Conservation (phyloP, 2,888 invertebrate species). For the Sarcophaga subvicina region DNA sequence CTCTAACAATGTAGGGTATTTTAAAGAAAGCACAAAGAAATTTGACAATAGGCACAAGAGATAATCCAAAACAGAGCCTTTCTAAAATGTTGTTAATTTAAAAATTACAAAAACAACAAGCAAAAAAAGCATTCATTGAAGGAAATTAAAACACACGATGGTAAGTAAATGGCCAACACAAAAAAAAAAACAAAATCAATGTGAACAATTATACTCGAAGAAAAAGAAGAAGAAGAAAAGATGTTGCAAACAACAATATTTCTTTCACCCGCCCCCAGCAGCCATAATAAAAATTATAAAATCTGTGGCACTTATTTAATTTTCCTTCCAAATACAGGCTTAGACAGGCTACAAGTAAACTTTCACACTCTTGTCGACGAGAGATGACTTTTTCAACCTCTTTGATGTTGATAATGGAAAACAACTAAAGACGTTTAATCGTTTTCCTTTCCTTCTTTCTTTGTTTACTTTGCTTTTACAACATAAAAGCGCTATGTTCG, state of each 20-base stretch:
- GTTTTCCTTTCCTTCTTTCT: slow-evolving; percentile 6
- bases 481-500: slow-evolving; percentile 21
- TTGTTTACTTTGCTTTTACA: not conserved
- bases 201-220: slow-evolving; percentile 18
- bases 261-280: too few species aligned
- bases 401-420: slow-evolving; percentile 53
- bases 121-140: slow-evolving; percentile 12
- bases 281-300: not conserved
- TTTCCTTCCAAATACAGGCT: not conserved
- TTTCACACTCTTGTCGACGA: slow-evolving; percentile 39
- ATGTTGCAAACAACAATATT: not conserved
- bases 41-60: not conserved
- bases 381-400: slow-evolving; percentile 36
- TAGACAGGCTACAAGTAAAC: slow-evolving; percentile 19
- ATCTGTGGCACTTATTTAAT: not conserved
- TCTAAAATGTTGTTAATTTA: slow-evolving; percentile 41
- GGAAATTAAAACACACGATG: slow-evolving; percentile 48
- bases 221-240: not conserved
- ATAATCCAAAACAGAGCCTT: slow-evolving; percentile 39
- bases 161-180: slow-evolving; percentile 13
- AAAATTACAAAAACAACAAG: not conserved
- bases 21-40: too few species aligned
- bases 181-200: slow-evolving; percentile 40
- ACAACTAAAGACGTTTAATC: slow-evolving; percentile 44
- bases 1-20: too few species aligned